Percentiles rank a stretch among this genome's conserved stretches.
Evolutionary conservation across 2,113 vertebrate species (phyloP).

Genomic region (Pygathrix nemaeus): DNA sequence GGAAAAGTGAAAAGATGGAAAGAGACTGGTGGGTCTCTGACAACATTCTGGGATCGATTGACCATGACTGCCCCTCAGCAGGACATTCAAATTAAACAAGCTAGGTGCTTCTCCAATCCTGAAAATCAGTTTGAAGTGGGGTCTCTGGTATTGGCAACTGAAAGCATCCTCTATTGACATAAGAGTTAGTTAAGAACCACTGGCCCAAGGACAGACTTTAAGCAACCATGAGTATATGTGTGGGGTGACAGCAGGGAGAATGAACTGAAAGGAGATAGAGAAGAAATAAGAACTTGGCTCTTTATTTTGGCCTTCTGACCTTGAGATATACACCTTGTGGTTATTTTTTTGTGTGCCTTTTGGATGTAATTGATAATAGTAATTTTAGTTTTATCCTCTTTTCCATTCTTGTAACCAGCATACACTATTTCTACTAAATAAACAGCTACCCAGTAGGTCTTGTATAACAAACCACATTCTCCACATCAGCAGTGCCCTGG

Average conservation of each 20-base stretch:
- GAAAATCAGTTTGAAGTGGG: neutral
- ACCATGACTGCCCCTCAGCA: neutral
- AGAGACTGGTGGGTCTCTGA: neutral
- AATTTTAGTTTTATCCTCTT: neutral
- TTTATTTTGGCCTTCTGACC: neutral
- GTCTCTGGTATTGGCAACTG: neutral
- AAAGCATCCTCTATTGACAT: neutral
- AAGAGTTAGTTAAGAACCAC: neutral
- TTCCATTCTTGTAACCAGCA: neutral
- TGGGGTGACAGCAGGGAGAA: neutral
- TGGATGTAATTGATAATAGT: neutral
- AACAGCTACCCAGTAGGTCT: neutral
- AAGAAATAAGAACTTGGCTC: neutral
- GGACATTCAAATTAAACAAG: neutral
- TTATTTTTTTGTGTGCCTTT: neutral
- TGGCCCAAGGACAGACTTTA: neutral
- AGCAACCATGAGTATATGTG: neutral
- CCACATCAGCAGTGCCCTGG: neutral
- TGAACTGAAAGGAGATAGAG: neutral
- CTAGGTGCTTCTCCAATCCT: neutral
- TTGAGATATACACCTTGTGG: neutral
- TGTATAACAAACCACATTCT: neutral
- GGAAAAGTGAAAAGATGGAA: neutral
- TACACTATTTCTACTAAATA: neutral
- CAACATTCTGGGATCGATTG: neutral